Evolutionary conservation across 2,797 vertebrate genomes (phyloP).

Genomic region (Microcaecilia unicolor): DNA sequence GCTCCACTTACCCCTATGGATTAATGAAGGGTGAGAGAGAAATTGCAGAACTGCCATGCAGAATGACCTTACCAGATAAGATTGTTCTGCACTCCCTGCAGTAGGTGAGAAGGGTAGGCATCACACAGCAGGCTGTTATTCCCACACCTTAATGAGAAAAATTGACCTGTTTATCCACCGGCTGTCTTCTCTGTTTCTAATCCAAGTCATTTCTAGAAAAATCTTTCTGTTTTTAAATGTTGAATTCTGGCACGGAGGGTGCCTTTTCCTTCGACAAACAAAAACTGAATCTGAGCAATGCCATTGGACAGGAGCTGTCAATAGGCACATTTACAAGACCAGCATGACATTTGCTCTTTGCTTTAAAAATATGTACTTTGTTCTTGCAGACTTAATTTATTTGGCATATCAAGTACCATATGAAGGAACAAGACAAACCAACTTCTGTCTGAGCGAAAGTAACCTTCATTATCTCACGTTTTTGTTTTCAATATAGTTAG

Average conservation of each 20-base stretch:
- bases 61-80: constrained; percentile 38
- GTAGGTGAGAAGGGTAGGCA: constrained; percentile 32
- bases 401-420: background rate
- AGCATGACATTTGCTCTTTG: background rate
- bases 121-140: constrained; percentile 13
- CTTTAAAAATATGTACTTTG: background rate
- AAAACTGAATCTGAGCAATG: background rate
- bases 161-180: constrained; percentile 39
- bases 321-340: background rate
- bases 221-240: constrained; percentile 13
- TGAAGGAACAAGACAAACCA: rapidly evolving
- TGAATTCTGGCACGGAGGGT: background rate
- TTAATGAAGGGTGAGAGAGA: constrained; percentile 43
- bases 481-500: background rate
- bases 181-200: constrained; percentile 32
- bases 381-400: background rate
- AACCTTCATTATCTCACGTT: background rate
- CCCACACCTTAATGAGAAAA: constrained; percentile 45
- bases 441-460: background rate
- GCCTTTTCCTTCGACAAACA: background rate
- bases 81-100: constrained; percentile 25
- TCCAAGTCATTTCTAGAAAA: constrained; percentile 21
- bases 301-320: background rate
- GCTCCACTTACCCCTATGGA: constrained; percentile 19
- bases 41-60: constrained; percentile 20